Evolutionary conservation across 2,888 invertebrate species (phyloP), one percentile per base, ranked within the genome.

Genomic region (Hirudinaria manillensis): DNA sequence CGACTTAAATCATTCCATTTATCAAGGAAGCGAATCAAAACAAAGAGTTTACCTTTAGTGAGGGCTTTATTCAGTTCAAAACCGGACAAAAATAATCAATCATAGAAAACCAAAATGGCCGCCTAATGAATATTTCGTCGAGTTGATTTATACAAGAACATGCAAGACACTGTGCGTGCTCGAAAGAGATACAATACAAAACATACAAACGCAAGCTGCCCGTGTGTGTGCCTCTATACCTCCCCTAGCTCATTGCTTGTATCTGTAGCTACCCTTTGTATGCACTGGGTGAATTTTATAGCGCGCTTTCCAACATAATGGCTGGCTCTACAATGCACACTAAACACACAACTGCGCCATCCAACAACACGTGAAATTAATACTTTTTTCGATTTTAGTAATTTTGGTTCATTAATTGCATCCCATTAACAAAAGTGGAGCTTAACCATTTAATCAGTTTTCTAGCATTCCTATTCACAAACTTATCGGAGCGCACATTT

Each of bases 51-150:
- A 73, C 73, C 73, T 73, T 73, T 73, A 73, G 56, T 73, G 29
- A 73, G 73, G 34, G 38, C 51, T 73, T 55, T 61, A 73, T 73
- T 56, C 56, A 73, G 65, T 65, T 65, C 61, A 55, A 73, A 73
- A 56, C 65, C 56, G 61, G 68, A 56, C 61, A 65, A 73, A 61
- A 73, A 73, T 73, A 61, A 73, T 65, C 55, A 56, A 73, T 73
- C 61, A 65, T 70, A 70, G 38, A 73, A 65, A 73, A 73, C 65
- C 65, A 73, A 73, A 61, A 73, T 73, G 73, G 73, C 73, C 55
- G 55, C 61, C 73, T 73, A 73, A 73, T 73, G 73, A 73, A 73
- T 73, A 73, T 73, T 73, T 73, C 73, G 73, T 65, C 73, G 73
- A 73, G 73, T 73, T 73, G 73, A 73, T 73, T 73, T 73, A 73